These are phyloP conservation scores for Drosophila maculinotata DNA, from an alignment of 2,888 invertebrate species.

Conservation along the genomic window DNA sequence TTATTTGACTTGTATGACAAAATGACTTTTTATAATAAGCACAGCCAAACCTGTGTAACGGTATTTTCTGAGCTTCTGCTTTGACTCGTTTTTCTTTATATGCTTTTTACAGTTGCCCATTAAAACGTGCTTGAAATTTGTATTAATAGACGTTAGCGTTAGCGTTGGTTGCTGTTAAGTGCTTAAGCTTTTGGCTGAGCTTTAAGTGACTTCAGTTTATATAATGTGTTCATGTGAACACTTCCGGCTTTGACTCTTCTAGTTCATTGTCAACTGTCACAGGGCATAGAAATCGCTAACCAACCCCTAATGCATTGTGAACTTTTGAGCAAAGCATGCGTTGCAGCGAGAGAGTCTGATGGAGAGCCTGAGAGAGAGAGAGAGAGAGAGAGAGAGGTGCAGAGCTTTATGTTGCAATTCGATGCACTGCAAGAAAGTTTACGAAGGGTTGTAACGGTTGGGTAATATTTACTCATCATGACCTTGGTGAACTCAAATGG, in stretches of 20 bases:
- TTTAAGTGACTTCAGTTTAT: constrained; percentile 56
- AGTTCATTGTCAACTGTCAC: constrained; percentile 75
- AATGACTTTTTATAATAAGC: constrained; percentile 59
- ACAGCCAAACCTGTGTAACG: constrained; percentile 32
- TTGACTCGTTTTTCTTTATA: constrained; percentile 15
- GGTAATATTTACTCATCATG: not conserved
- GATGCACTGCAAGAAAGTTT: constrained; percentile 51
- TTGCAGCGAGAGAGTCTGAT: constrained; percentile 22
- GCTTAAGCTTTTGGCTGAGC: constrained; percentile 35
- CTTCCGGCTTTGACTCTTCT: constrained; percentile 65
- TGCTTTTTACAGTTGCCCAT: constrained; percentile 48
- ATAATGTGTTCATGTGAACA: constrained; percentile 51
- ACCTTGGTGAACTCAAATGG: constrained; percentile 15
- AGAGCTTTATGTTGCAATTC: constrained; percentile 28
- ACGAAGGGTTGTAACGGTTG: not conserved
- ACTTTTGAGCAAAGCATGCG: constrained; percentile 30
- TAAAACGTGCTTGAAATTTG: constrained; percentile 64
- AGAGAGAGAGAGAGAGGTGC: constrained; percentile 20
- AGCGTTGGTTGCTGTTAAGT: not conserved
- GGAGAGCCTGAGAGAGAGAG: constrained; percentile 12
- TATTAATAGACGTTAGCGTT: constrained; percentile 12
- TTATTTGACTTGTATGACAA: constrained; percentile 73
- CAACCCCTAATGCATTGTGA: constrained; percentile 21
- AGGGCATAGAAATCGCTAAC: constrained; percentile 31
- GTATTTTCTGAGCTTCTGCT: constrained; percentile 38